Evolutionary conservation across 2,113 vertebrate species (phyloP).

Genomic region (Elachura formosa): DNA sequence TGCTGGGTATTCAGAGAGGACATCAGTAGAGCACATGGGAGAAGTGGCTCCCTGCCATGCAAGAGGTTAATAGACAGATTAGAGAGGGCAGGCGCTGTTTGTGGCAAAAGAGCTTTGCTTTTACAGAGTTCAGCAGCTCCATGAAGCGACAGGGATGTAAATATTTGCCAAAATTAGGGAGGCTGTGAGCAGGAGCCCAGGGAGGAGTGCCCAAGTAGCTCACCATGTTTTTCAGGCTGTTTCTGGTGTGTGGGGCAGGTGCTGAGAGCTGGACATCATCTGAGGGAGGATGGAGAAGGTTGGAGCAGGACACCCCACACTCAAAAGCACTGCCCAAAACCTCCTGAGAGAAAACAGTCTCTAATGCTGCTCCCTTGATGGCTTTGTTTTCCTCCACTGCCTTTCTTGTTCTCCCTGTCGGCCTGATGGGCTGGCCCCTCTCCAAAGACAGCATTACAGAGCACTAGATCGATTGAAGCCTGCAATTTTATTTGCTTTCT

Average conservation of each 20-base stretch:
- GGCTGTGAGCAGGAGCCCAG: background rate
- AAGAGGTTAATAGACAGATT: conserved; percentile 42
- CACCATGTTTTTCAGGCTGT: rapidly evolving
- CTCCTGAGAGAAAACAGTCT: background rate
- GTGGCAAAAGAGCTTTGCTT: background rate
- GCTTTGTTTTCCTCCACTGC: background rate
- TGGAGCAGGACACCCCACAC: background rate
- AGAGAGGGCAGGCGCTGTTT: conserved; percentile 23
- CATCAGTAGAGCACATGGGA: background rate
- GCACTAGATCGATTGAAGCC: conserved; percentile 32
- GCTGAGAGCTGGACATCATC: background rate
- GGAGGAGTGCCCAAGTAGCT: background rate
- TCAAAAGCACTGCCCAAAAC: background rate
- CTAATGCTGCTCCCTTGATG: conserved; percentile 9
- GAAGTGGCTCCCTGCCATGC: conserved; percentile 44
- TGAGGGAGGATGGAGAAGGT: background rate
- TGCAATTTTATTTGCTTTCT: conserved; percentile 58
- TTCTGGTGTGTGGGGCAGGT: rapidly evolving
- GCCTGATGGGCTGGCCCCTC: conserved; percentile 29
- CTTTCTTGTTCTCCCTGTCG: background rate
- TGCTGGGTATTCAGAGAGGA: background rate
- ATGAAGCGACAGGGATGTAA: background rate
- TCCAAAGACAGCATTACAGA: conserved; percentile 67
- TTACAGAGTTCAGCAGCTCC: conserved; percentile 7
- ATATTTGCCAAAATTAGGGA: conserved; percentile 38